Conservation (phyloP, 2,113 vertebrate species). For the Oncorhynchus masou region DNA sequence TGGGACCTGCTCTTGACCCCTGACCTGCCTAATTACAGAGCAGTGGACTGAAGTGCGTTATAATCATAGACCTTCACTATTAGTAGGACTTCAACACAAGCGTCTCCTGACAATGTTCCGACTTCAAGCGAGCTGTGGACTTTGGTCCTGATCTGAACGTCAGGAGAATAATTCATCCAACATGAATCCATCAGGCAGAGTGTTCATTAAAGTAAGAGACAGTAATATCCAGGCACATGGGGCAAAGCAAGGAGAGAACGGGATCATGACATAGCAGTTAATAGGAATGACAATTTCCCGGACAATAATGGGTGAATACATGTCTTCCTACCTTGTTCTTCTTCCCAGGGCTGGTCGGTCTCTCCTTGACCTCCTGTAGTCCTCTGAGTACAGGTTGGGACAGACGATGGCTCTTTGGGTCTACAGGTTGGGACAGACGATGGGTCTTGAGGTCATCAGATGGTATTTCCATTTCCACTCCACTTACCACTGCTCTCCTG, state of each 20-base stretch:
- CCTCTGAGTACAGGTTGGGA: constrained; percentile 58
- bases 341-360: constrained; percentile 40
- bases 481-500: constrained; percentile 87
- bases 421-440: constrained; percentile 74
- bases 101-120: constrained; percentile 3
- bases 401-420: too few relatives aligned
- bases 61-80: background rate
- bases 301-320: background rate
- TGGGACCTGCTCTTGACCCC: constrained; percentile 40
- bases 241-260: too few relatives aligned
- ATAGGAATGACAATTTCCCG: background rate
- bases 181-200: background rate
- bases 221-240: too few relatives aligned
- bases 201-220: too few relatives aligned
- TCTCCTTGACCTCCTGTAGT: constrained; percentile 75
- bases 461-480: constrained; percentile 75
- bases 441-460: constrained; percentile 69
- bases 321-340: constrained; percentile 46
- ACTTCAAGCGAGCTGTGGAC: constrained; percentile 23
- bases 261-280: too few relatives aligned
- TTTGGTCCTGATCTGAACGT: background rate
- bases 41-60: background rate
- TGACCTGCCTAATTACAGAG: too few relatives aligned
- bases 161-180: background rate
- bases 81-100: constrained; percentile 17